Conservation (phyloP, 2,888 invertebrate genomes). For the Diarsia rubi region DNA sequence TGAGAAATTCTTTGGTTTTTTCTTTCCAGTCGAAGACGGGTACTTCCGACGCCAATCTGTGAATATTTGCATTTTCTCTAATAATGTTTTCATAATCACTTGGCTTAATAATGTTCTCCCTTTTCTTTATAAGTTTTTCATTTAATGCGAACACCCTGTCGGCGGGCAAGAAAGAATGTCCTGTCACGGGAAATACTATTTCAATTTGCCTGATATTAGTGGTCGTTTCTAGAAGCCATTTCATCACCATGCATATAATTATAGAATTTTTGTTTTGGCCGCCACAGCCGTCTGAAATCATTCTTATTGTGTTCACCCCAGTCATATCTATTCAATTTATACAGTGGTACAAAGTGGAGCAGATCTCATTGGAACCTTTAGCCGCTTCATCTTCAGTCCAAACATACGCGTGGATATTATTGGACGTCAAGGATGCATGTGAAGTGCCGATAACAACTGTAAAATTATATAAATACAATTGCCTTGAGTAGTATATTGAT, state of each 20-base stretch:
- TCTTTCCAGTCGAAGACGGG: conserved; percentile 6
- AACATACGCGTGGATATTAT: conserved; percentile 6
- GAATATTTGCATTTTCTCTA: conserved; percentile 4
- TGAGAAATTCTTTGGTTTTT: not conserved
- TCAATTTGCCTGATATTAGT: not conserved
- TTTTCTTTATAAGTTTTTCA: not conserved
- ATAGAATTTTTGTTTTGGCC: conserved; percentile 35
- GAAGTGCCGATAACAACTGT: not conserved
- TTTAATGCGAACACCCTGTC: conserved; percentile 1
- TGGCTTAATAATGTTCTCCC: not conserved
- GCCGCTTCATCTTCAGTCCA: conserved; percentile 13
- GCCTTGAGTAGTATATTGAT: not conserved
- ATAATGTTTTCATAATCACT: conserved; percentile 5
- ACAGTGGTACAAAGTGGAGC: not conserved
- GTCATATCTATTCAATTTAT: not conserved
- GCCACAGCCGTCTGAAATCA: conserved; percentile 55
- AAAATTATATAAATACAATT: not conserved
- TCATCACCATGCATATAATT: not conserved
- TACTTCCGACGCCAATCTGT: not conserved
- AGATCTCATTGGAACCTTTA: conserved; percentile 12
- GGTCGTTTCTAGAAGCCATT: not conserved
- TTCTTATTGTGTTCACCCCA: not conserved
- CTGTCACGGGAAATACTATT: not conserved
- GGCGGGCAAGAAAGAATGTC: not conserved
- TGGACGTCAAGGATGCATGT: not conserved